Conservation (phyloP, 2,888 invertebrate species). For the Meloe dianella region DNA sequence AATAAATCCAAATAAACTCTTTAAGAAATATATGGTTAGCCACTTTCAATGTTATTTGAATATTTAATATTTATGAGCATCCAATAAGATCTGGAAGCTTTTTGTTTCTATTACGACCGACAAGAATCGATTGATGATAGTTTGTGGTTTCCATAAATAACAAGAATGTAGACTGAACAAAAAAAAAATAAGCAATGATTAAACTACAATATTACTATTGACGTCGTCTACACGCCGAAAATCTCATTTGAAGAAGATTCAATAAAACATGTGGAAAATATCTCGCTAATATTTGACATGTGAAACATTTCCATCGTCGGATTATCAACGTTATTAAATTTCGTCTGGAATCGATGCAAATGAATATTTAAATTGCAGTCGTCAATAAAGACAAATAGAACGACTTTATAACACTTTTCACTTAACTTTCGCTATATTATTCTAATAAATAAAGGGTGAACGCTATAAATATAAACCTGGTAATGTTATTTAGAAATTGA, state of each 20-base stretch:
- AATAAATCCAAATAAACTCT: too few species aligned
- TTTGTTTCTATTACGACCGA: neutral
- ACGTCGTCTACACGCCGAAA: neutral
- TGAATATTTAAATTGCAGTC: slow-evolving; percentile 19
- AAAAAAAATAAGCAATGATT: neutral
- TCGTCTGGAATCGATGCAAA: slow-evolving; percentile 17
- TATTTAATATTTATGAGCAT: slow-evolving; percentile 28
- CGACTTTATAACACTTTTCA: neutral
- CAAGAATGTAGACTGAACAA: neutral
- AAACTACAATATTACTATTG: neutral
- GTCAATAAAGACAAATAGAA: neutral
- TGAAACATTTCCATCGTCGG: slow-evolving; percentile 6
- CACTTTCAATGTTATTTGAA: neutral
- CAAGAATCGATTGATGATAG: slow-evolving; percentile 21
- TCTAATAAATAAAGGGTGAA: neutral
- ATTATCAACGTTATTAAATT: slow-evolving; percentile 18
- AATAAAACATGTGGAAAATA: slow-evolving; percentile 12
- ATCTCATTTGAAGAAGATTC: neutral
- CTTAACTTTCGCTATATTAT: neutral
- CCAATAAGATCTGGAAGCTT: slow-evolving; percentile 19
- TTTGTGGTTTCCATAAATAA: neutral
- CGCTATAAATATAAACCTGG: neutral
- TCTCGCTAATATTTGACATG: slow-evolving; percentile 17
- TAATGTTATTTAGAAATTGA: neutral
- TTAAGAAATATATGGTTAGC: neutral